Percentiles rank a stretch among this genome's conserved stretches.
Evolutionary conservation across 2,113 vertebrate genomes (phyloP).

Genomic region (Planiliza haematocheilus): DNA sequence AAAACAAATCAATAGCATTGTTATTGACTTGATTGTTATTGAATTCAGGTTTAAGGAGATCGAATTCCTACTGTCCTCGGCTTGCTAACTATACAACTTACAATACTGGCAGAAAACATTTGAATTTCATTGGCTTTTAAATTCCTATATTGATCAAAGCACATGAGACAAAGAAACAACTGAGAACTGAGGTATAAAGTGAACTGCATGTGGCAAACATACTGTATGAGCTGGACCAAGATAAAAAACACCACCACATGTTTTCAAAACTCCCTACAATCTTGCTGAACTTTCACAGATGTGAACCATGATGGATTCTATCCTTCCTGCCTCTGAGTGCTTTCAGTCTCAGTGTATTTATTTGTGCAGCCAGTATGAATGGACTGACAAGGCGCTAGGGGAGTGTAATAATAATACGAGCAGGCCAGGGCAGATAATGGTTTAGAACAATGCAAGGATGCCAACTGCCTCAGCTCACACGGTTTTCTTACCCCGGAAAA

Average conservation of each 20-base stretch:
- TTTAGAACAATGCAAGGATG: constrained; percentile 58
- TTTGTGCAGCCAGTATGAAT: constrained; percentile 52
- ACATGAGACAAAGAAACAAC: not conserved
- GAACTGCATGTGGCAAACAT: not conserved
- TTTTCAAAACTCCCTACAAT: not conserved
- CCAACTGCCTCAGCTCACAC: constrained; percentile 21
- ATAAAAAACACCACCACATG: not conserved
- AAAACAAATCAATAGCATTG: too few species aligned
- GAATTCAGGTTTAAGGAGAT: too few species aligned
- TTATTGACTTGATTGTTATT: too few species aligned
- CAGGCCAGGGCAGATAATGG: constrained; percentile 37
- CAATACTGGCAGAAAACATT: not conserved
- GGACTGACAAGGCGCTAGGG: constrained; percentile 9
- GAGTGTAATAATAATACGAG: constrained; percentile 33
- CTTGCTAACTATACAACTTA: not conserved
- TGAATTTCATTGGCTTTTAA: not conserved
- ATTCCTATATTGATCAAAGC: not conserved
- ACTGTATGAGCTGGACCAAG: not conserved
- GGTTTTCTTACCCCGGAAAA: constrained; percentile 1
- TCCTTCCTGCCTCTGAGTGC: not conserved
- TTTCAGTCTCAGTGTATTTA: constrained; percentile 36
- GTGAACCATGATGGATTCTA: constrained; percentile 20
- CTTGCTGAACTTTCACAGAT: constrained; percentile 8
- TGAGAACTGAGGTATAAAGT: not conserved
- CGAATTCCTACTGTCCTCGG: too few species aligned